A percentile compares a stretch with the other conserved stretches of the same genome.
These are phyloP conservation scores for Acanthosepion esculentum DNA, from an alignment of 2,888 invertebrate genomes.

Conservation along the genomic window DNA sequence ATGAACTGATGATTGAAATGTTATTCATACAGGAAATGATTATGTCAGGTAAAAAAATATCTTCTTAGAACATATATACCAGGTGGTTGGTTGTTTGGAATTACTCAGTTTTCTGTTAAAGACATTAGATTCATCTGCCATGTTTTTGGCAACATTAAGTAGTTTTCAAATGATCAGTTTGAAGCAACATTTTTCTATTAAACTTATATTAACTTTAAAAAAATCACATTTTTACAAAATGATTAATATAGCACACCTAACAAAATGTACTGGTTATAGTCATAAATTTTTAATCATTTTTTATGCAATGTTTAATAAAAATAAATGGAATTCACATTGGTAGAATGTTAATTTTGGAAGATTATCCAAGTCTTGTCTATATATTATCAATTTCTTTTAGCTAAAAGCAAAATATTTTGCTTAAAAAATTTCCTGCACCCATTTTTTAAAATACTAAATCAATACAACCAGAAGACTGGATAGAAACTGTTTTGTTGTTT, in stretches of 20 bases:
- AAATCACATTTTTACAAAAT: neutral
- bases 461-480: neutral
- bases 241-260: neutral
- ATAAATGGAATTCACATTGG: too few species aligned
- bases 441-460: neutral
- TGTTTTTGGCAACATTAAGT: neutral
- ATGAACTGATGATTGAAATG: neutral
- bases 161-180: neutral
- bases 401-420: neutral
- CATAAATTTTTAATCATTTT: too few species aligned
- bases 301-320: too few species aligned
- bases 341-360: neutral
- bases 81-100: neutral
- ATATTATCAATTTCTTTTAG: too few species aligned
- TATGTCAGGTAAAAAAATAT: slow-evolving; percentile 19
- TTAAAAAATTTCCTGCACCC: neutral
- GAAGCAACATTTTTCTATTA: neutral
- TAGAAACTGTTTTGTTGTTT: neutral
- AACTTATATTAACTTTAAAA: neutral
- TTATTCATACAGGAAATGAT: neutral
- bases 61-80: neutral
- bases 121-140: neutral
- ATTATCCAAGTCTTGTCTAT: neutral
- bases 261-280: neutral
- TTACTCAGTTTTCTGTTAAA: neutral